Evolutionary conservation across 2,797 vertebrate genomes (phyloP).

Genomic region (Scolopax rusticola): DNA sequence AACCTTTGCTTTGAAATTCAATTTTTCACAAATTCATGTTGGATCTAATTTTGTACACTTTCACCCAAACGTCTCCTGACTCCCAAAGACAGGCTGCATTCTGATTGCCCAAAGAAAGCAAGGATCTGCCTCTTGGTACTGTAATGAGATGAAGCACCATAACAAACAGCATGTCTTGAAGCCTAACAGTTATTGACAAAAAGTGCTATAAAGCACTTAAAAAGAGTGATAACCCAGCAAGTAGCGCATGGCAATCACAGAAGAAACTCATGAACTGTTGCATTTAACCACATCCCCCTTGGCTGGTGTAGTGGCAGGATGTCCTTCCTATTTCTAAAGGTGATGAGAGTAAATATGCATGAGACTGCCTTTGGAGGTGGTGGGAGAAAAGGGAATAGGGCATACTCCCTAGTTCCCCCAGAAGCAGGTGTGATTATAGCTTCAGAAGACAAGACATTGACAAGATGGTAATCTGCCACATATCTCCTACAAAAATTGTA

Average conservation of each 20-base stretch:
- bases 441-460: neutral
- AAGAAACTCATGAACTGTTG: neutral
- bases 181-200: neutral
- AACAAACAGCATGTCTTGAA: neutral
- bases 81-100: neutral
- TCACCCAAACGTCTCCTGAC: neutral
- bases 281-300: neutral
- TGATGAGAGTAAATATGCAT: neutral
- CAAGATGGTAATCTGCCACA: neutral
- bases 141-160: neutral
- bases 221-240: neutral
- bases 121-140: neutral
- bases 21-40: neutral
- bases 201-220: neutral
- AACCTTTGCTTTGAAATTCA: neutral
- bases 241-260: neutral
- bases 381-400: neutral
- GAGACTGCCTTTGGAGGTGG: neutral
- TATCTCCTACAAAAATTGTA: neutral
- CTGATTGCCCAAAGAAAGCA: neutral
- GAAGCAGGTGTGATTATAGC: neutral
- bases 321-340: neutral
- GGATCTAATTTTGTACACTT: neutral
- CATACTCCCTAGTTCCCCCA: neutral
- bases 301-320: rapidly evolving